Base-by-base conservation (phyloP, 2,888 invertebrate genomes). In the Tromatobia lineatoria region DNA sequence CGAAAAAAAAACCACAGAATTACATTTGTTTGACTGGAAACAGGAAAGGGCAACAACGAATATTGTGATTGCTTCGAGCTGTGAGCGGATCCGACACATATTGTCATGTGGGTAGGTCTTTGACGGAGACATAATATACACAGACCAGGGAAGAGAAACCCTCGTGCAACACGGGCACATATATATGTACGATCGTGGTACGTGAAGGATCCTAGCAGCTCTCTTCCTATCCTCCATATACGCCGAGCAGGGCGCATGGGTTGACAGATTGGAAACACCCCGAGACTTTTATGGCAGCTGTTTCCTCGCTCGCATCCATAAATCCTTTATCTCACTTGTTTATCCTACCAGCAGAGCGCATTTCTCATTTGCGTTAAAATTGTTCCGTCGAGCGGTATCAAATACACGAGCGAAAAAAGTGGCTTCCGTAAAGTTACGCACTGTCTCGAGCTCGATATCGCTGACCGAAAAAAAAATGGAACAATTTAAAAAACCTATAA, bases 181-280 rank as follows among this genome's bases (percentile, higher is more conserved):
- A 61, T 45, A 66, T 57, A 45, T n/a, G 42, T 42, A 59, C 47
- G 45, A 77, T 66, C 69, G 45, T 2, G 23, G 45, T 61, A 34
- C 52, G 47, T 50, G 54, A 64, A 54, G 77, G 69, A 85, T 79
- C 75, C 79, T 64, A 38, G 18, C 18, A 29, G 47, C 67, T 76
- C 76, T 18, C 34, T 80, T 52, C 57, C 47, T 57, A 66, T 74
- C 34, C 57, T 50, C 79, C 38, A 25, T 57, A 45, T 69, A 66
- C 42, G 57, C 54, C 57, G 50, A 47, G 64, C 61, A 61, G 42
- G 23, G 38, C 71, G 52, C 84, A 73, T 80, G 77, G 85, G 86
- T 88, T 89, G 91, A 91, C 91, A 91, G 90, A 91, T 91, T 91
- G 91, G 89, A 91, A 91, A 90, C 89, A 89, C 82, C 83, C 87